A percentile compares a stretch with the other conserved stretches of the same genome.
phyloP scores from a whole-genome alignment of 2,888 invertebrate genomes.

The Macrosoma leucophasiata region DNA sequence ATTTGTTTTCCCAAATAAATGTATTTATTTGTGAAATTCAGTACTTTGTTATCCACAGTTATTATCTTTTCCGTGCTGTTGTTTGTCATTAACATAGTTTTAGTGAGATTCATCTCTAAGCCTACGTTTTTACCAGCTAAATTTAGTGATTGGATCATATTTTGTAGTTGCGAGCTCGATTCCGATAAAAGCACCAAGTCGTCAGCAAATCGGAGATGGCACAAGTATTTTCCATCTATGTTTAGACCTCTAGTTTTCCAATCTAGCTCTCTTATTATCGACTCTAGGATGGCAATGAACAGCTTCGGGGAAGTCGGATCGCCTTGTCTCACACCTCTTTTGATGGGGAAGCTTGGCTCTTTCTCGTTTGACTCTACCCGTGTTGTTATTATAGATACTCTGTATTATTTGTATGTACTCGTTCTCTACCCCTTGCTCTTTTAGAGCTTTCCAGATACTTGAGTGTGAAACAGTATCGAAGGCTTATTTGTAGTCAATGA shows the following conservation, averaged over 20 bases:
- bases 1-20: slow-evolving; percentile 22
- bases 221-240: slow-evolving; percentile 13
- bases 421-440: slow-evolving; percentile 1
- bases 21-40: slow-evolving; percentile 5
- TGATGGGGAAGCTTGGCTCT: background rate
- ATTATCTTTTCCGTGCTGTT: slow-evolving; percentile 10
- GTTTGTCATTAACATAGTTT: slow-evolving; percentile 21
- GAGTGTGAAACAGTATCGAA: background rate
- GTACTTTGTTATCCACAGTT: slow-evolving; percentile 8
- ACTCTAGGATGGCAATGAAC: background rate
- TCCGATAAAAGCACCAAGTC: slow-evolving; percentile 19
- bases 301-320: background rate
- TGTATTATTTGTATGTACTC: slow-evolving; percentile 2
- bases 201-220: slow-evolving; percentile 15
- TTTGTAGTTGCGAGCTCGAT: slow-evolving; percentile 14
- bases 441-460: background rate
- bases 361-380: slow-evolving; percentile 2
- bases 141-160: slow-evolving; percentile 15
- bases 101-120: slow-evolving; percentile 17
- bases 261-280: slow-evolving; percentile 9
- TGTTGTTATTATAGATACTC: slow-evolving; percentile 3
- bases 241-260: slow-evolving; percentile 13
- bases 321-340: slow-evolving; percentile 1
- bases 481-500: too few species aligned
- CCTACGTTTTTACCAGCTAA: slow-evolving; percentile 14